A percentile compares a stretch with the other conserved stretches of the same genome.
Conservation (phyloP, 2,113 vertebrate species). For the Ploceus nigricollis region DNA sequence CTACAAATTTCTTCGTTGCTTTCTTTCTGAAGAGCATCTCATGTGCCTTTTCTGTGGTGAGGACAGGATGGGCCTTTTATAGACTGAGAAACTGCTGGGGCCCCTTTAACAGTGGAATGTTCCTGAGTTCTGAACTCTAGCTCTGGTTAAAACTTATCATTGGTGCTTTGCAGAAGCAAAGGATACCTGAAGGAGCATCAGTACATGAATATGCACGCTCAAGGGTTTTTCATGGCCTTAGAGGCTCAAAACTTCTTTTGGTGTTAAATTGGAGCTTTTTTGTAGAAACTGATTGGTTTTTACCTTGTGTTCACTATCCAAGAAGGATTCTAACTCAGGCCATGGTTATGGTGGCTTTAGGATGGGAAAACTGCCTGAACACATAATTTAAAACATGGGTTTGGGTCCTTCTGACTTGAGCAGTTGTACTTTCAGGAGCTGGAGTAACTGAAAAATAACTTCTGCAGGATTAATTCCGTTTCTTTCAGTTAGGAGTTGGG, state of each 20-base stretch:
- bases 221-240: background rate
- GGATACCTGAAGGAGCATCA: background rate
- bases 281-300: background rate
- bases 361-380: background rate
- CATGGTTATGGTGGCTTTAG: background rate
- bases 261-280: background rate
- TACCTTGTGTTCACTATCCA: background rate
- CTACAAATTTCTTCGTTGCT: background rate
- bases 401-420: background rate
- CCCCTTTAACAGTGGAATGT: background rate
- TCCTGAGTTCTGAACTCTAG: background rate
- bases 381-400: background rate
- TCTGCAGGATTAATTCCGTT: rapidly evolving
- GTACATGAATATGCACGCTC: rapidly evolving
- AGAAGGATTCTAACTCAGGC: background rate
- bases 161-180: background rate
- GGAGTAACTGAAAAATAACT: background rate
- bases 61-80: background rate
- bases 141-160: background rate
- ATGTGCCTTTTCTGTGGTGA: background rate
- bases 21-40: background rate
- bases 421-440: background rate
- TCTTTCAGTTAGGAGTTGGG: background rate
- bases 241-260: background rate
- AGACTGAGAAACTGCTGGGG: background rate